Evolutionary conservation across 2,113 vertebrate species (phyloP).

Genomic region (Sceloporus tristichus): DNA sequence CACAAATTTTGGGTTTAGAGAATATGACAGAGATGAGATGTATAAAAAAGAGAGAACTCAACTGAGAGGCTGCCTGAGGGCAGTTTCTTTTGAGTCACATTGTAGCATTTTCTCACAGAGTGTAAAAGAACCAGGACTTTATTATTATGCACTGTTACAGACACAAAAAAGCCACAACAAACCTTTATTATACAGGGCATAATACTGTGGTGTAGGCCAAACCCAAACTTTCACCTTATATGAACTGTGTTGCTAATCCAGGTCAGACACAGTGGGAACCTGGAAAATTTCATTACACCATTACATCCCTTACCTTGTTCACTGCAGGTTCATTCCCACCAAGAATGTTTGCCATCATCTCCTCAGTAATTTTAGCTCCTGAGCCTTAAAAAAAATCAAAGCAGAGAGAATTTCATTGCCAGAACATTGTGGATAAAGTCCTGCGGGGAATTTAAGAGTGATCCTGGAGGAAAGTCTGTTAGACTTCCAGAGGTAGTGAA

Average conservation of each 20-base stretch:
- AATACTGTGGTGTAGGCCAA: constrained; percentile 18
- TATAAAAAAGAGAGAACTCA: background rate
- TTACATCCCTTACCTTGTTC: background rate
- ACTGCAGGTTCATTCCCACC: no score
- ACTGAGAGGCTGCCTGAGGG: constrained; percentile 8
- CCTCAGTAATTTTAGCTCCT: background rate
- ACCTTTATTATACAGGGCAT: constrained; percentile 9
- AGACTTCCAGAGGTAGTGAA: no score
- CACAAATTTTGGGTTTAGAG: constrained; percentile 24
- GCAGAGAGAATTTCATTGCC: background rate
- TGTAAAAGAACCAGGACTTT: background rate
- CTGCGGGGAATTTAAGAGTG: no score
- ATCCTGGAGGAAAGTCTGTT: no score
- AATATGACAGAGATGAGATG: constrained; percentile 14
- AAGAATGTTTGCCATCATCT: background rate
- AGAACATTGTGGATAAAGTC: no score
- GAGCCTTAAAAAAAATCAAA: no score
- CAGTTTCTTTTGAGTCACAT: background rate
- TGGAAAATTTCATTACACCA: constrained; percentile 3
- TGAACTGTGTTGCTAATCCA: constrained; percentile 14
- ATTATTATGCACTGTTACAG: constrained; percentile 14
- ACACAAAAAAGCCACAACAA: constrained; percentile 19
- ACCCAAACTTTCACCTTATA: background rate
- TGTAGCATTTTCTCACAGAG: constrained; percentile 16
- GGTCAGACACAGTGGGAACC: constrained; percentile 12